Percentiles rank a stretch among this genome's conserved stretches.
Evolutionary conservation across 2,888 invertebrate species (phyloP).

Genomic region (Mylabris sibirica): DNA sequence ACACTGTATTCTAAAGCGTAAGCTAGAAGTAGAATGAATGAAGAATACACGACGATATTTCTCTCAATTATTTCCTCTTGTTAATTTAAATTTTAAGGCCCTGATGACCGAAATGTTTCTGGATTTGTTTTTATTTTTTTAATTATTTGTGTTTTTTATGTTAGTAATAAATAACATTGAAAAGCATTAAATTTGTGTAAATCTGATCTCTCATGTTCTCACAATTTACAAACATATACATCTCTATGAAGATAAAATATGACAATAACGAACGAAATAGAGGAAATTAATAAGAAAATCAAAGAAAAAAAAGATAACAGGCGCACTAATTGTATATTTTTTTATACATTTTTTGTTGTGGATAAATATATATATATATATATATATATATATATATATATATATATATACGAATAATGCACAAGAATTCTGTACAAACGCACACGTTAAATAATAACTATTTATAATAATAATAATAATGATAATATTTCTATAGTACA

Average conservation of each 20-base stretch:
- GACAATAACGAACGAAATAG: slow-evolving; percentile 24
- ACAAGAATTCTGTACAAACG: slow-evolving; percentile 58
- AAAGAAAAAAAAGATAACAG: slow-evolving; percentile 31
- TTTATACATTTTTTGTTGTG: background rate
- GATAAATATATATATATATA: too few species aligned
- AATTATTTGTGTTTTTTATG: too few species aligned
- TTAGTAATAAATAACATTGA: background rate
- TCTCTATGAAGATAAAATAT: too few species aligned
- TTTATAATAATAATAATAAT: slow-evolving; percentile 43
- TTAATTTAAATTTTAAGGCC: slow-evolving; percentile 28
- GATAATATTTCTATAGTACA: slow-evolving; percentile 55
- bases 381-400: too few species aligned
- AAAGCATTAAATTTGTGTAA: slow-evolving; percentile 17
- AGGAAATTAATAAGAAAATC: slow-evolving; percentile 26
- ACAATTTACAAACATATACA: too few species aligned
- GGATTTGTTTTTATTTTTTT: too few species aligned
- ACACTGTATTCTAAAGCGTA: slow-evolving; percentile 52
- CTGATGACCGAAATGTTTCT: slow-evolving; percentile 27
- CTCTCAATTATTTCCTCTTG: slow-evolving; percentile 33
- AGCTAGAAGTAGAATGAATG: slow-evolving; percentile 46
- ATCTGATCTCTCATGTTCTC: too few species aligned
- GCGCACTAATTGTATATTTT: slow-evolving; percentile 48
- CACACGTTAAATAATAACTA: slow-evolving; percentile 42
- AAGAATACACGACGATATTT: slow-evolving; percentile 42
- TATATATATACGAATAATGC: slow-evolving; percentile 54